Conservation (phyloP, 2,888 invertebrate species). For the Zygothrica quintamaculata region DNA sequence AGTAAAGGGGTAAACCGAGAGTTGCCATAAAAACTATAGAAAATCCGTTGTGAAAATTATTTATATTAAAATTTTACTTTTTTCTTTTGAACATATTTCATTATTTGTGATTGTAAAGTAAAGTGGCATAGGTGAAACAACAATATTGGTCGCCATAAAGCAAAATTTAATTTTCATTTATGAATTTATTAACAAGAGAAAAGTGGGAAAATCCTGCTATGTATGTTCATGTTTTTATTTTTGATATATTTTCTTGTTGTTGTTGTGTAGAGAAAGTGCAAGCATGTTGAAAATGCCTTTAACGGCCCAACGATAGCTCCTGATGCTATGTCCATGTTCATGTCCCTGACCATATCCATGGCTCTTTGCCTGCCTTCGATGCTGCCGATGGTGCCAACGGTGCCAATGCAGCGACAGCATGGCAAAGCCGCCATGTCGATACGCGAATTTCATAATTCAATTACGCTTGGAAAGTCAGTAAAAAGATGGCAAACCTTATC, state of each 20-base stretch:
- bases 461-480: constrained; percentile 45
- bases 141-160: constrained; percentile 21
- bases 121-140: constrained; percentile 44
- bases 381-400: no score
- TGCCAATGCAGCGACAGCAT: no score
- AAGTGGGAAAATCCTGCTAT: constrained; percentile 58
- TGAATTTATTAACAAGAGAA: constrained; percentile 62
- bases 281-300: constrained; percentile 55
- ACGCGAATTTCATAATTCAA: constrained; percentile 68
- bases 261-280: constrained; percentile 39
- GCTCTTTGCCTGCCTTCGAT: constrained; percentile 35
- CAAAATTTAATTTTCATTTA: constrained; percentile 67
- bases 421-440: constrained; percentile 32
- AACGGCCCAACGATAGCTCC: constrained; percentile 52
- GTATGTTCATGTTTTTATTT: background rate
- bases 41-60: constrained; percentile 52
- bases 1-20: no score
- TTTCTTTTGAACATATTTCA: constrained; percentile 45
- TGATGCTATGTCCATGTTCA: constrained; percentile 2
- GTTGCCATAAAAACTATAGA: no score
- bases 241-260: no score
- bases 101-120: constrained; percentile 21
- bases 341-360: constrained; percentile 26
- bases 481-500: constrained; percentile 7
- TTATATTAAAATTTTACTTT: constrained; percentile 72